These are phyloP conservation scores for Hoplodrina ambigua DNA, from an alignment of 2,888 invertebrate genomes.

Conservation along the genomic window DNA sequence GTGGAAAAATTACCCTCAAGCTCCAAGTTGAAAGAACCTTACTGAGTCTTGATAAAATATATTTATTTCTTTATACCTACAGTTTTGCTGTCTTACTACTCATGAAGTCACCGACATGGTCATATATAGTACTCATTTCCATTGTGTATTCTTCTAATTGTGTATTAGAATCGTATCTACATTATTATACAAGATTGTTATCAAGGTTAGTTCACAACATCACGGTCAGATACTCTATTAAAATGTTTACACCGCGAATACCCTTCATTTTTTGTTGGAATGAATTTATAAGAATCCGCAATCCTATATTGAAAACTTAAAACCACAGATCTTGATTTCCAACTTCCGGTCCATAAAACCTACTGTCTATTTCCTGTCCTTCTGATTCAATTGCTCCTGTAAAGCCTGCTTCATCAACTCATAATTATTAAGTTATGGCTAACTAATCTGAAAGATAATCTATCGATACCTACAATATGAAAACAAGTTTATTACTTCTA, in stretches of 20 bases:
- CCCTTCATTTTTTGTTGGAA: slow-evolving; percentile 44
- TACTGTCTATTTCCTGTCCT: neutral
- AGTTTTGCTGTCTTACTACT: neutral
- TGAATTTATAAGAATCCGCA: neutral
- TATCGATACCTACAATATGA: too few relatives aligned
- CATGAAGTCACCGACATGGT: neutral
- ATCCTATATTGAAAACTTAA: slow-evolving; percentile 3
- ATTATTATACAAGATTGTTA: neutral
- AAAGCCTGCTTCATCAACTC: too few relatives aligned
- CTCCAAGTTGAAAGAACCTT: too few relatives aligned
- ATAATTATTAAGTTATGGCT: too few relatives aligned
- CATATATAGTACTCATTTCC: neutral
- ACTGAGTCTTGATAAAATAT: too few relatives aligned
- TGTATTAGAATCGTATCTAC: slow-evolving; percentile 2
- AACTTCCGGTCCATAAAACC: slow-evolving; percentile 30
- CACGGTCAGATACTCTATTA: neutral
- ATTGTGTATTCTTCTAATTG: slow-evolving; percentile 23
- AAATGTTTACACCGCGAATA: slow-evolving; percentile 25
- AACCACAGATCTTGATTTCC: slow-evolving; percentile 31
- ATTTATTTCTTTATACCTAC: too few relatives aligned
- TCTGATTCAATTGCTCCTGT: neutral
- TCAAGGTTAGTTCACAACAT: slow-evolving; percentile 12
- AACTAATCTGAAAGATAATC: too few relatives aligned
- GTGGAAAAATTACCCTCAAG: too few relatives aligned
- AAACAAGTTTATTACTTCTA: too few relatives aligned